A percentile compares a stretch with the other conserved stretches of the same genome.
Evolutionary conservation across 2,888 invertebrate species (phyloP).

Genomic region (Drosophila helvetica): DNA sequence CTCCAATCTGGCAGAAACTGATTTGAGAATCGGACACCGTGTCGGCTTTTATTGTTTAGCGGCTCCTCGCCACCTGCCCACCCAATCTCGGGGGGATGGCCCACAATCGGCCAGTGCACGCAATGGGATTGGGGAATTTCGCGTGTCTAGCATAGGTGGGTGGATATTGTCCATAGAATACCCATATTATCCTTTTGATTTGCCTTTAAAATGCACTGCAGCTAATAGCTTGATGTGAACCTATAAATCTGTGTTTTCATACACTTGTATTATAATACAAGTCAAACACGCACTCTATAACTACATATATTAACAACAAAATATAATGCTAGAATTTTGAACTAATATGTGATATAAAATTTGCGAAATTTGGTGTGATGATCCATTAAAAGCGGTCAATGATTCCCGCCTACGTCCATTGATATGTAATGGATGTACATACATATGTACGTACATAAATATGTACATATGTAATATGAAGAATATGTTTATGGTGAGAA

Average conservation of each 20-base stretch:
- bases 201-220: not conserved
- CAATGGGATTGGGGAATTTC: conserved; percentile 19
- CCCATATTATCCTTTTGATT: not conserved
- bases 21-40: conserved; percentile 1
- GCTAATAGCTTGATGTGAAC: not conserved
- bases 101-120: conserved; percentile 4
- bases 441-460: no score
- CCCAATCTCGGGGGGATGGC: conserved; percentile 15
- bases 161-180: not conserved
- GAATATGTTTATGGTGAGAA: no score
- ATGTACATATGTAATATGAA: no score
- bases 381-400: not conserved
- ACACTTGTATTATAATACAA: not conserved
- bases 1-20: conserved; percentile 15
- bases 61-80: conserved; percentile 23
- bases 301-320: not conserved
- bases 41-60: conserved; percentile 29
- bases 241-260: not conserved
- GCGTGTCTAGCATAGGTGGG: conserved; percentile 2
- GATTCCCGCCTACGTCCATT: not conserved
- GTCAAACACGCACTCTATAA: not conserved
- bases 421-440: no score
- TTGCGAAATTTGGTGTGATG: not conserved
- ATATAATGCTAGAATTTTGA: not conserved
- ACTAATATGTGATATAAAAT: not conserved